Percentiles rank a stretch among this genome's conserved stretches.
These are phyloP conservation scores for Siderastrea radians DNA, from an alignment of 92 coral and sea anemone genomes.

Conservation along the genomic window DNA sequence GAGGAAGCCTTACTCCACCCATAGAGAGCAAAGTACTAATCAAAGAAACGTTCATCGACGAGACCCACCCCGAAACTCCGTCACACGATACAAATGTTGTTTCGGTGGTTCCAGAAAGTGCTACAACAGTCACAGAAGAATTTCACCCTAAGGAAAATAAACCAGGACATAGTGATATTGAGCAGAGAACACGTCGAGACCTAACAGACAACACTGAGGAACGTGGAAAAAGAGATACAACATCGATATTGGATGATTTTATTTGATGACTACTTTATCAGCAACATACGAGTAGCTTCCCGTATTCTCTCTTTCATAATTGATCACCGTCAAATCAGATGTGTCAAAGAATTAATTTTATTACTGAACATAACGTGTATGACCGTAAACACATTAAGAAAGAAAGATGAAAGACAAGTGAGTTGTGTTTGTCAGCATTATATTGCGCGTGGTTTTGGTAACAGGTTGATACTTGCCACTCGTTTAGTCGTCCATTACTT, in stretches of 20 bases:
- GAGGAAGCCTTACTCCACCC: slow-evolving; percentile 10
- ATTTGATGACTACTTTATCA: neutral
- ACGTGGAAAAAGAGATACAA: neutral
- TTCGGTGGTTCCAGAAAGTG: slow-evolving; percentile 11
- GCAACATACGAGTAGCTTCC: too few relatives aligned
- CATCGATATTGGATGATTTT: slow-evolving; percentile 45
- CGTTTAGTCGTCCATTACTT: too few relatives aligned
- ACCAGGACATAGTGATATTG: neutral
- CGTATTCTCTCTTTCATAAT: too few relatives aligned
- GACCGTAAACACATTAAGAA: too few relatives aligned
- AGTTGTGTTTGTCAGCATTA: neutral
- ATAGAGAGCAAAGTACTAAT: neutral
- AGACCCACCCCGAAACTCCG: neutral
- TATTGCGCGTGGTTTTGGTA: neutral
- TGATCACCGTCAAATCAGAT: too few relatives aligned
- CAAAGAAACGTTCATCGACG: neutral
- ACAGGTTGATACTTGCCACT: neutral
- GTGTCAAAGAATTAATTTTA: neutral
- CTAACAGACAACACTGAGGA: neutral
- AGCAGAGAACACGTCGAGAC: neutral
- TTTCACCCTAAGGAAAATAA: neutral
- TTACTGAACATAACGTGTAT: too few relatives aligned
- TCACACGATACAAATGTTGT: neutral
- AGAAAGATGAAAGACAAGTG: too few relatives aligned
- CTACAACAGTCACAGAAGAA: neutral